Conservation (phyloP, 2,113 vertebrate genomes). For the Callaeas wilsoni region DNA sequence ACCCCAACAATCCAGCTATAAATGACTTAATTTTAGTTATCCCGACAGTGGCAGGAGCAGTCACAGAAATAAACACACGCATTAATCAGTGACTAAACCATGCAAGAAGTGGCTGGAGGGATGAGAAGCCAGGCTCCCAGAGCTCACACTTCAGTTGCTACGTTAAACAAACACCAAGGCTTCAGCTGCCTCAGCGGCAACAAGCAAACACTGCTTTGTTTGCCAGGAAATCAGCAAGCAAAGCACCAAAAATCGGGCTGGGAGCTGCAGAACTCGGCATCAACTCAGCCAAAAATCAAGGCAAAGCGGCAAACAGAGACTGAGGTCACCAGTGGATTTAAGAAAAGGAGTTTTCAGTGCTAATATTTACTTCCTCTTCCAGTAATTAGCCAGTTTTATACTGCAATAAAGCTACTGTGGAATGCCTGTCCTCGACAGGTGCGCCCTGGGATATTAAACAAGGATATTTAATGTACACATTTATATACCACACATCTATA, state of each 20-base stretch:
- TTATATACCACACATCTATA: fast-evolving
- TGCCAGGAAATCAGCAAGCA: background rate
- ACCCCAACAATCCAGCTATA: background rate
- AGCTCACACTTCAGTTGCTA: background rate
- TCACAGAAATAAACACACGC: background rate
- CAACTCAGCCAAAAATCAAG: background rate
- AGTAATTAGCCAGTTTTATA: background rate
- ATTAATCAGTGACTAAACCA: background rate
- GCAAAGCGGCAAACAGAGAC: background rate
- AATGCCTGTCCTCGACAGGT: background rate
- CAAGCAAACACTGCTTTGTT: background rate
- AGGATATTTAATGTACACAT: background rate
- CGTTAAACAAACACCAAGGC: background rate
- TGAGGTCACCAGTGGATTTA: background rate
- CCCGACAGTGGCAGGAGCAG: background rate
- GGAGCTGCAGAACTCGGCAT: background rate
- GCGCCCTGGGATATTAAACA: background rate
- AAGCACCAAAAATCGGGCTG: background rate
- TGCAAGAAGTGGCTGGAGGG: background rate
- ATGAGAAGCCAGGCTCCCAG: background rate
- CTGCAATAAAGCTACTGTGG: background rate
- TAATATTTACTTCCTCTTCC: background rate
- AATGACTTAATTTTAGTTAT: background rate
- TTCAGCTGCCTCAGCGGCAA: background rate
- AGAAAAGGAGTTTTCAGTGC: background rate